Percentiles rank a stretch among this genome's conserved stretches.
These are phyloP conservation scores for Synanthedon andrenaeformis DNA, from an alignment of 2,888 invertebrate genomes.

Conservation along the genomic window DNA sequence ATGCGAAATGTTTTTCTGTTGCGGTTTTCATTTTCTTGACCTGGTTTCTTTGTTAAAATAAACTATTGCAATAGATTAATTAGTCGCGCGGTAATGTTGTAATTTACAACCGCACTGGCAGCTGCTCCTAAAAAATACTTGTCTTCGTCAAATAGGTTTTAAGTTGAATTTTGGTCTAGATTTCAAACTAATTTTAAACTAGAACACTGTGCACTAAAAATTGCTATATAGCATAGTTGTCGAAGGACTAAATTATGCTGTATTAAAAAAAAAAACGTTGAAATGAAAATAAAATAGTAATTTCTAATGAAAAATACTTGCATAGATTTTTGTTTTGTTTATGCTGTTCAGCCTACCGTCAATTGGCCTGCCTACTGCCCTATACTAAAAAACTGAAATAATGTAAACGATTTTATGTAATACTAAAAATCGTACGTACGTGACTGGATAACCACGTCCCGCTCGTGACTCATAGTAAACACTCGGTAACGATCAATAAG, in stretches of 20 bases:
- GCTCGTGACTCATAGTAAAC: neutral
- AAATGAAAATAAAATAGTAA: too few relatives aligned
- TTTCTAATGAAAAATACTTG: too few relatives aligned
- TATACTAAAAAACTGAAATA: too few relatives aligned
- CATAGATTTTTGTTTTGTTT: too few relatives aligned
- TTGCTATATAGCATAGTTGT: too few relatives aligned
- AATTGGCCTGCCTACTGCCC: too few relatives aligned
- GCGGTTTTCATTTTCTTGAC: conserved; percentile 60
- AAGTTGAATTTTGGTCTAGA: neutral
- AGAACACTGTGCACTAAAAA: too few relatives aligned
- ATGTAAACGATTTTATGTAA: too few relatives aligned
- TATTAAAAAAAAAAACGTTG: too few relatives aligned
- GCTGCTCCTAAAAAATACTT: conserved; percentile 1
- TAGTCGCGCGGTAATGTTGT: conserved; percentile 28
- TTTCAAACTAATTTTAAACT: too few relatives aligned
- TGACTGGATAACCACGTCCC: neutral
- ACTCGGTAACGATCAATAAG: neutral
- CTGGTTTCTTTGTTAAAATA: conserved; percentile 51
- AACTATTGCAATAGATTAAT: conserved; percentile 52
- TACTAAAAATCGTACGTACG: neutral
- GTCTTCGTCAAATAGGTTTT: neutral
- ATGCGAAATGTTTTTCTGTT: conserved; percentile 29
- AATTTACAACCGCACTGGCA: conserved; percentile 26
- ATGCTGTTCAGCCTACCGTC: too few relatives aligned
- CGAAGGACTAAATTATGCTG: too few relatives aligned